A percentile compares a stretch with the other conserved stretches of the same genome.
phyloP scores from a whole-genome alignment of 2,888 invertebrate species.

The Andrena praecox region DNA sequence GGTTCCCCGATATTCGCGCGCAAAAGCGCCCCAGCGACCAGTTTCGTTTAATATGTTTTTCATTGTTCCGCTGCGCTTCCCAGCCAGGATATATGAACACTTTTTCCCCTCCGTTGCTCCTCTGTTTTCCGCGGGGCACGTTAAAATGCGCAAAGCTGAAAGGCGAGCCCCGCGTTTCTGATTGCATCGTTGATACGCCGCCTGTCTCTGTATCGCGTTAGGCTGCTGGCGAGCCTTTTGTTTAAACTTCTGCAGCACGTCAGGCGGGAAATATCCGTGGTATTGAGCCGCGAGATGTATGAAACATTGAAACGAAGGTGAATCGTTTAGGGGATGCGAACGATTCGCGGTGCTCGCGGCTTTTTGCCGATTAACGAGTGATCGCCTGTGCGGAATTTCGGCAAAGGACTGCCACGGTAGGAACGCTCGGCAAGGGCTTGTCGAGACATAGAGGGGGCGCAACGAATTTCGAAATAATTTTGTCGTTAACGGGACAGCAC shows the following conservation, averaged over 20 bases:
- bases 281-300: no score
- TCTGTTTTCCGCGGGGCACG: conserved; percentile 18
- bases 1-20: not conserved
- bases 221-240: not conserved
- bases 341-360: no score
- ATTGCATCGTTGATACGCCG: conserved; percentile 1
- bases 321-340: no score
- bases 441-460: not conserved
- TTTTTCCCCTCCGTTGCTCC: conserved; percentile 6
- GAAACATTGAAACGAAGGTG: no score
- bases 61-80: conserved; percentile 31
- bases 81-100: conserved; percentile 16
- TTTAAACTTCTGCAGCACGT: not conserved
- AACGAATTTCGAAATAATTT: not conserved
- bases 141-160: conserved; percentile 10
- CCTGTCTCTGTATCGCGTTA: conserved; percentile 4
- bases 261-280: no score
- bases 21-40: conserved; percentile 13
- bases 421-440: no score
- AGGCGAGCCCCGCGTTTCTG: conserved; percentile 3
- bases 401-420: no score
- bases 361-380: no score
- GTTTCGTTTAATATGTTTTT: conserved; percentile 46
- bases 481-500: not conserved
- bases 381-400: no score